Conservation (phyloP, 1,140 invertebrate genomes). For the Thalassaphorura encarpata region DNA sequence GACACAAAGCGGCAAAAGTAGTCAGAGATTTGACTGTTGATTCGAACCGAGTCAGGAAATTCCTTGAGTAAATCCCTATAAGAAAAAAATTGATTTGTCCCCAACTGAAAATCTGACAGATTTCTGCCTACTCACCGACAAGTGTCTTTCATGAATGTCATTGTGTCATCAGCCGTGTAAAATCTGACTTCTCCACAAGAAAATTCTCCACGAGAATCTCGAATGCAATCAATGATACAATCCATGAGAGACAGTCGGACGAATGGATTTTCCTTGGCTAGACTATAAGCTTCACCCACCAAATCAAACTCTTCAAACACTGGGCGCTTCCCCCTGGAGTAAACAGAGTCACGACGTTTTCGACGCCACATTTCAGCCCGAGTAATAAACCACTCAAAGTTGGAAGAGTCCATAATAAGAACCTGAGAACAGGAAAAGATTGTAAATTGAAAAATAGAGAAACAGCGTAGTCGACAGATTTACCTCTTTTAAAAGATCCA, state of each 20-base stretch:
- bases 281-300: not conserved
- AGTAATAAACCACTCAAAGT: slow-evolving; percentile 9
- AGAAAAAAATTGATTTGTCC: not conserved
- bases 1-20: slow-evolving; percentile 20
- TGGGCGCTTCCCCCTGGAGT: not conserved
- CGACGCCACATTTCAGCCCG: slow-evolving; percentile 1
- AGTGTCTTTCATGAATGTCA: not conserved
- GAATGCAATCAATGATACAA: slow-evolving; percentile 14
- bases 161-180: not conserved
- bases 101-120: not conserved
- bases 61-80: slow-evolving; percentile 14
- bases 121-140: slow-evolving; percentile 1
- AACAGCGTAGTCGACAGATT: not conserved
- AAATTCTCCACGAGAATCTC: slow-evolving; percentile 4
- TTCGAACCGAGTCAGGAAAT: slow-evolving; percentile 7
- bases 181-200: not conserved
- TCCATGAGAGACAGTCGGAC: slow-evolving; percentile 14
- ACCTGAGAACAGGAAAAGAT: slow-evolving; percentile 4
- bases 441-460: not conserved
- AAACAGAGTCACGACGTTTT: slow-evolving; percentile 8
- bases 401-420: not conserved
- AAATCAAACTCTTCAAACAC: slow-evolving; percentile 12
- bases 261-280: slow-evolving; percentile 13
- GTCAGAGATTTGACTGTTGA: slow-evolving; percentile 17
- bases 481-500: slow-evolving; percentile 8